Conservation (phyloP, 2,113 vertebrate species). For the Himantopus leucocephalus region DNA sequence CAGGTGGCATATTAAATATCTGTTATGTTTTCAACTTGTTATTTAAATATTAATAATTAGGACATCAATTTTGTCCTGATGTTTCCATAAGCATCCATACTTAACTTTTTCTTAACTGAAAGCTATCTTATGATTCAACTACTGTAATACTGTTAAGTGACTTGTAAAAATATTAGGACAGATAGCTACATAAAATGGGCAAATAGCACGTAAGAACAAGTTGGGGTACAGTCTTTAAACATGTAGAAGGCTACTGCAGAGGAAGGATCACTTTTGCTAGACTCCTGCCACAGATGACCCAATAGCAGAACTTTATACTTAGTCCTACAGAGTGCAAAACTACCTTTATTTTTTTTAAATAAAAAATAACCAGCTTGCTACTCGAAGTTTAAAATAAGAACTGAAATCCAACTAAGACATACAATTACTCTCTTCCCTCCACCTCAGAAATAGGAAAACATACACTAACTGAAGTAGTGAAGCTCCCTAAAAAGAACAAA, state of each 20-base stretch:
- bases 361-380: not conserved
- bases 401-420: not conserved
- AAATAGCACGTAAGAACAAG: not conserved
- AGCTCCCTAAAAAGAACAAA: not conserved
- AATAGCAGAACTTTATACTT: not conserved
- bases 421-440: not conserved
- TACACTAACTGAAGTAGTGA: not conserved
- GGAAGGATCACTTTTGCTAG: not conserved
- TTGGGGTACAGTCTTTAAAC: not conserved
- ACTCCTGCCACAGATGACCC: not conserved
- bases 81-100: not conserved
- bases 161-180: not conserved
- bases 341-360: not conserved
- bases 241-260: not conserved
- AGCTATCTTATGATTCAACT: not conserved
- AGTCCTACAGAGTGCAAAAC: not conserved
- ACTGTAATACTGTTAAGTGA: not conserved
- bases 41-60: not conserved
- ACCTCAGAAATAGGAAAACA: not conserved
- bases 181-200: not conserved
- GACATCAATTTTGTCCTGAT: not conserved
- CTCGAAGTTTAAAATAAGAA: not conserved
- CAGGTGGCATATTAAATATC: not conserved
- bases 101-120: not conserved
- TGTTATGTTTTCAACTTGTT: not conserved